These are phyloP conservation scores for Andrena dorsata DNA, from an alignment of 2,888 invertebrate species.

Conservation along the genomic window DNA sequence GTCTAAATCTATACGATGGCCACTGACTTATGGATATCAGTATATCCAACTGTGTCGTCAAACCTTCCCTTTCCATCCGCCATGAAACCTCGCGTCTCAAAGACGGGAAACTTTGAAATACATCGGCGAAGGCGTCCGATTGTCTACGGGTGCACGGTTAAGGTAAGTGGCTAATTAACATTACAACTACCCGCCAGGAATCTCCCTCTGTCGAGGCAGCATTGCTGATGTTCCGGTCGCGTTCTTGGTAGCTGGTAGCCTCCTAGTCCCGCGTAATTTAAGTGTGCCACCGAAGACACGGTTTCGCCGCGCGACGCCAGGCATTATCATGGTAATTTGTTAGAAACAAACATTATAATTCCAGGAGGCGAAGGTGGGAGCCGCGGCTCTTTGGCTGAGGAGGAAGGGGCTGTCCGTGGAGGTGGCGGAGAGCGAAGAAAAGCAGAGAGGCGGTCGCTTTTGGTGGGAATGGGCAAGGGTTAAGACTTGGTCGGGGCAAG, in stretches of 20 bases:
- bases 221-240: conserved; percentile 67
- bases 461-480: conserved; percentile 72
- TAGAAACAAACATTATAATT: conserved; percentile 85
- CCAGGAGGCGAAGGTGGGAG: conserved; percentile 63
- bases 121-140: conserved; percentile 72
- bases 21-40: background rate
- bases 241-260: conserved; percentile 51
- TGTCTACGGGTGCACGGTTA: conserved; percentile 76
- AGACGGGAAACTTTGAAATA: conserved; percentile 65
- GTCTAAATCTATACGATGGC: background rate
- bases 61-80: background rate
- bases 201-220: conserved; percentile 64
- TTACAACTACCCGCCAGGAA: conserved; percentile 78
- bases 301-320: conserved; percentile 77
- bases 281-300: conserved; percentile 82
- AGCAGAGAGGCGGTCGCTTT: conserved; percentile 59
- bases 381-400: conserved; percentile 38
- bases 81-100: conserved; percentile 15
- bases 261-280: conserved; percentile 77
- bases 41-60: background rate
- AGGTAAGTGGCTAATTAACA: conserved; percentile 83
- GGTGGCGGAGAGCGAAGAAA: conserved; percentile 66
- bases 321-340: conserved; percentile 85
- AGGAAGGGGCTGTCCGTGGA: conserved; percentile 52
- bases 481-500: conserved; percentile 79